Evolutionary conservation across 1,140 invertebrate genomes (phyloP), one percentile per base, ranked within the genome.

Genomic region (Caenorhabditis brenneri): DNA sequence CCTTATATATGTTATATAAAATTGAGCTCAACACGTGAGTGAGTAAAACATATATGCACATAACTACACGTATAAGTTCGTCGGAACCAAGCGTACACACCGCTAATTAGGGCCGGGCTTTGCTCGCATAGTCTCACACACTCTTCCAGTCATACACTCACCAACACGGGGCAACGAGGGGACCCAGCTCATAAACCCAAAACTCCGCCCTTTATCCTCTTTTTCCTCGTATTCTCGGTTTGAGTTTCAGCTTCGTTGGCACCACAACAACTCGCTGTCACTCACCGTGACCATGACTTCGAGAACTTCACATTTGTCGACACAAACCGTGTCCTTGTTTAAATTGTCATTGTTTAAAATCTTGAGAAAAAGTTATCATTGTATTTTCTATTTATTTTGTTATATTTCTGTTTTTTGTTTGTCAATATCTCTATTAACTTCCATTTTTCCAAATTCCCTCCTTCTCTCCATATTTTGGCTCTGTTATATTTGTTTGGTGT

Each of bases 241-340:
- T 65, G 29, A 15, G 58, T 65, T 74, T 74, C 65, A 74, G 65
- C 33, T 42, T 74, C 65, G n/a, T 46, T 74, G 36, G 65, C 65
- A 42, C 65, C 65, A 24, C 65, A 74, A 42, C 65, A 74, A 42
- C 36, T 74, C 2, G 65, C 65, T 46, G 36, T 74, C 36, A 74
- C 65, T 74, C 65, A 74, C 29, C 65, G 65, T 42, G 65, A 74
- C 29, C 65, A 74, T n/a, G 65, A 74, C n/a, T 74, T 74, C 46
- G 65, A 74, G 65, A 74, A 74, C 65, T 74, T 74, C 36, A 74
- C 65, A 24, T 74, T 74, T n/a, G 65, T 74, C 65, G 65, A 74
- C 65, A 74, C 65, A 24, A 74, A 74, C 46, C 33, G 65, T 2
- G 36, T 42, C 10, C 27, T 74, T n/a, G 65, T 42, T 46, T 74